Base-by-base conservation (phyloP, 2,113 vertebrate genomes). In the Odocoileus virginianus region DNA sequence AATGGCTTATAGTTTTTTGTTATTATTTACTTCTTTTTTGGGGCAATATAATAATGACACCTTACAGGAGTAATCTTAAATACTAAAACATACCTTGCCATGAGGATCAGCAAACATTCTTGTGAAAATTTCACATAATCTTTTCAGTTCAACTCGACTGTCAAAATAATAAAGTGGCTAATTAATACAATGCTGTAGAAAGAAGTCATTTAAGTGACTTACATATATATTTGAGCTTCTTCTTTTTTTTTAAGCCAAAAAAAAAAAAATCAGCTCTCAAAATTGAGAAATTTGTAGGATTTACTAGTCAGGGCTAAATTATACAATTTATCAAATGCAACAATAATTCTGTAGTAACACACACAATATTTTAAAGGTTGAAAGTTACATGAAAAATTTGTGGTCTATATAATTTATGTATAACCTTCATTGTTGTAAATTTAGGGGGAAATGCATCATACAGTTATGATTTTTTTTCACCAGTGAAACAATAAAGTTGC, bases 51-150 rank as follows among this genome's bases (percentile, higher is more conserved):
- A 58, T 81, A 89, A 78, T 21, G 71, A 97, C 2, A 60, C 23
- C 7, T 19, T 33, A 30, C 4, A 52, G 60, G 9, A 96, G 36
- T 91, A 89, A 83, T 93, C 9, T 91, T 89, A 90, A 97, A 94
- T 58, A 95, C 81, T 96, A 98, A 95, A 94, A 98, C 99, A 95
- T 99, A 99, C 99, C 99, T 99, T 99, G 99, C 99, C 99, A 97
- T 99, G 99, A 98, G 99, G 99, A 98, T 99, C 99, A 67, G 99
- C 99, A 98, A 99, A 99, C 99, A 99, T 99, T 98, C 99, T 99
- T 50, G 99, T 99, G 99, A 99, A 99, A 99, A 99, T 99, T 98
- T 99, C 99, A 99, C 99, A 99, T 87, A 99, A 99, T 93, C 99
- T 99, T 99, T 99, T 99, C 98, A 99, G 98, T 98, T 99, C 99